A percentile compares a stretch with the other conserved stretches of the same genome.
phyloP scores from a whole-genome alignment of 1,140 invertebrate genomes.

The Pygmarrhopalites habei region DNA sequence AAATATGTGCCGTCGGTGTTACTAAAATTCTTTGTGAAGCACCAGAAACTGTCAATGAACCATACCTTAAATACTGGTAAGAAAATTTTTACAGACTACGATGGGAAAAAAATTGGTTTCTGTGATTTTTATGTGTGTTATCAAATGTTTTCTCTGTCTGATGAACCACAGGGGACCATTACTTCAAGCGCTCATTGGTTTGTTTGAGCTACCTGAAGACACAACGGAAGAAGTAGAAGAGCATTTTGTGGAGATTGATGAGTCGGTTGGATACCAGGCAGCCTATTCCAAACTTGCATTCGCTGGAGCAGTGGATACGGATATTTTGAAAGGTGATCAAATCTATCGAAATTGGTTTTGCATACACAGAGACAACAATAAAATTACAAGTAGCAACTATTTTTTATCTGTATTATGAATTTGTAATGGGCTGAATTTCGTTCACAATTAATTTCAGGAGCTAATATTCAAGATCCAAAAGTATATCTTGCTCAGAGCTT shows the following conservation, averaged over 20 bases:
- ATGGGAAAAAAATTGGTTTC: background rate
- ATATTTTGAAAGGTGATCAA: constrained; percentile 62
- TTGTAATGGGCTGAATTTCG: constrained; percentile 42
- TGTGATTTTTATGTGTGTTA: constrained; percentile 2
- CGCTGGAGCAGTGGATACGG: constrained; percentile 64
- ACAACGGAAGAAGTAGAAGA: constrained; percentile 70
- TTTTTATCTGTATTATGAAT: constrained; percentile 24
- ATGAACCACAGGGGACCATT: constrained; percentile 48
- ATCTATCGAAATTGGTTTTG: too few species aligned
- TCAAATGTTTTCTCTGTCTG: constrained; percentile 11
- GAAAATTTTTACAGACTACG: constrained; percentile 20
- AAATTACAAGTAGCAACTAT: too few species aligned
- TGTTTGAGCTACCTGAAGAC: constrained; percentile 84
- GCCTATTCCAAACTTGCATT: constrained; percentile 80
- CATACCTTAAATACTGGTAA: constrained; percentile 60
- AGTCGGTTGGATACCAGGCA: constrained; percentile 67
- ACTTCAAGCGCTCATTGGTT: constrained; percentile 65
- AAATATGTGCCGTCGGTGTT: constrained; percentile 81
- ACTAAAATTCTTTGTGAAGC: constrained; percentile 75
- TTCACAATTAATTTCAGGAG: too few species aligned
- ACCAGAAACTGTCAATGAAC: constrained; percentile 55
- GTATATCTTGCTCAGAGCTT: constrained; percentile 64
- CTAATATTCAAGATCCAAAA: constrained; percentile 55
- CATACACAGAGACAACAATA: too few species aligned
- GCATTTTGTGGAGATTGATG: constrained; percentile 78